Percentiles rank a stretch among this genome's conserved stretches.
Conservation (phyloP, 2,797 vertebrate genomes). For the Botia kubotai region DNA sequence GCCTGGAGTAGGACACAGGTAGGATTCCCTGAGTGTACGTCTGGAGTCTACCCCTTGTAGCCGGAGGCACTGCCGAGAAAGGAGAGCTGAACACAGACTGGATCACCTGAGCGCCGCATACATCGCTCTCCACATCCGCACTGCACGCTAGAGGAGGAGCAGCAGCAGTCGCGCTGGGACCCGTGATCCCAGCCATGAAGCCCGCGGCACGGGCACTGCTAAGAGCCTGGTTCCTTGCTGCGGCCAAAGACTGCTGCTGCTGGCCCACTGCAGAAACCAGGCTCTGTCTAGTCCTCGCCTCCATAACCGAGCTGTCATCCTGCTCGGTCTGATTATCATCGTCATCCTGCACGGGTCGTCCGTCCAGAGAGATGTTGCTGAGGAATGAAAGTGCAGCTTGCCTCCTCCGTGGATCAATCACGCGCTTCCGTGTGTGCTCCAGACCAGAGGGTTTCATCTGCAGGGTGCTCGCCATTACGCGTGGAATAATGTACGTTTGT, state of each 20-base stretch:
- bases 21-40: slow-evolving; percentile 93
- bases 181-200: slow-evolving; percentile 33
- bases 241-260: slow-evolving; percentile 69
- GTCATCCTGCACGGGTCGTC: slow-evolving; percentile 86
- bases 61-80: slow-evolving; percentile 75
- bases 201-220: slow-evolving; percentile 46
- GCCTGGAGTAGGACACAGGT: slow-evolving; percentile 83
- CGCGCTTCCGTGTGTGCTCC: slow-evolving; percentile 84
- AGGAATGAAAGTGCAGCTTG: slow-evolving; percentile 95
- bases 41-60: slow-evolving; percentile 88
- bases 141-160: slow-evolving; percentile 51
- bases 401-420: slow-evolving; percentile 87
- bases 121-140: slow-evolving; percentile 76
- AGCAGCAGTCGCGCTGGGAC: slow-evolving; percentile 59
- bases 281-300: slow-evolving; percentile 78
- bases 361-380: slow-evolving; percentile 94
- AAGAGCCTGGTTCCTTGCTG: slow-evolving; percentile 77
- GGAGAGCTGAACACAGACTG: slow-evolving; percentile 76
- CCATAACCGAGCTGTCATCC: slow-evolving; percentile 68
- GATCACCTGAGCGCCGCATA: slow-evolving; percentile 78
- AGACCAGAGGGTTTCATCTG: slow-evolving; percentile 77
- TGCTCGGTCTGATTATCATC: slow-evolving; percentile 64
- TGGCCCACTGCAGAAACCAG: slow-evolving; percentile 69
- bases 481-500: slow-evolving; percentile 14
- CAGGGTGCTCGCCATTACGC: slow-evolving; percentile 71